Conservation (phyloP, 2,113 vertebrate species). For the Urocitellus parryii region DNA sequence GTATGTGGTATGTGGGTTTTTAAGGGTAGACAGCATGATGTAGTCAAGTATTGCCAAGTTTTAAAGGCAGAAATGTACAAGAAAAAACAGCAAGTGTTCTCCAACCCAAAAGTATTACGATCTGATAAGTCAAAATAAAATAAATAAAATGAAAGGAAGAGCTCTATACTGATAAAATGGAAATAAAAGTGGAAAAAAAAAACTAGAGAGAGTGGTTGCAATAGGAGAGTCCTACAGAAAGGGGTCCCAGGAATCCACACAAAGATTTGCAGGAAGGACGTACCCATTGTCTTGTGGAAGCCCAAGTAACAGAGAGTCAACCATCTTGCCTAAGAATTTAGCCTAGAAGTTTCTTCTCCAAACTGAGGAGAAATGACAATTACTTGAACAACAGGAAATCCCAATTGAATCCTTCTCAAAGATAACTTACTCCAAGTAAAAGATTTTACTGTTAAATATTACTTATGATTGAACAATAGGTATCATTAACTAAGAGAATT, state of each 20-base stretch:
- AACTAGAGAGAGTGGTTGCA: neutral
- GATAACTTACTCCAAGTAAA: constrained; percentile 71
- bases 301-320: neutral
- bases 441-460: constrained; percentile 75
- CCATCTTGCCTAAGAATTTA: constrained; percentile 18
- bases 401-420: constrained; percentile 54
- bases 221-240: neutral
- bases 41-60: neutral
- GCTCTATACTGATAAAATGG: neutral
- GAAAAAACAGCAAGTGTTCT: neutral
- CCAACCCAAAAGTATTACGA: neutral
- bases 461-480: constrained; percentile 79
- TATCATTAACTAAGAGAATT: constrained; percentile 75
- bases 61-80: constrained; percentile 3
- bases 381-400: constrained; percentile 63
- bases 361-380: constrained; percentile 43
- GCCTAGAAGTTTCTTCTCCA: constrained; percentile 38
- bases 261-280: neutral
- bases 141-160: neutral
- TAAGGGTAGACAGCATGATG: neutral
- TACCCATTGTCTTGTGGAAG: neutral
- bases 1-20: neutral
- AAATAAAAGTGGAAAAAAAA: neutral
- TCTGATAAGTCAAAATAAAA: constrained; percentile 33
- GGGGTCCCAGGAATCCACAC: neutral